These are phyloP conservation scores for Luperina testacea DNA, from an alignment of 2,888 invertebrate species.

Conservation along the genomic window DNA sequence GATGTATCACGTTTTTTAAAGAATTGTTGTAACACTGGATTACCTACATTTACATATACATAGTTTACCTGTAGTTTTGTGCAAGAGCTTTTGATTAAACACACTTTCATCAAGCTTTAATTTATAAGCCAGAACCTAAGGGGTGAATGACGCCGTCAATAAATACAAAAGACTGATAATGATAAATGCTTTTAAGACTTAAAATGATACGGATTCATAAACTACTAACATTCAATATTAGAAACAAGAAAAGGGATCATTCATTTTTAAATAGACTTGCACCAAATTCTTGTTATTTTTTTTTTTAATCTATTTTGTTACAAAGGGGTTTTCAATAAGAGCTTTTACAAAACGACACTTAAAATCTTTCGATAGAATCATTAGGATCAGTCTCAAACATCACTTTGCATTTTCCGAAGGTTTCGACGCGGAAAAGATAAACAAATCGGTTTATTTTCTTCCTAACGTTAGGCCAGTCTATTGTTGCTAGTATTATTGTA, in stretches of 20 bases:
- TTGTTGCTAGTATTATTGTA: conserved; percentile 15
- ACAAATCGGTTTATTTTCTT: conserved; percentile 34
- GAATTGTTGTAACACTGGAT: neutral
- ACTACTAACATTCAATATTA: neutral
- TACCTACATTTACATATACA: neutral
- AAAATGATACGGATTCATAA: neutral
- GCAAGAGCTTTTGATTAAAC: neutral
- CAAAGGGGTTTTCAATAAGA: neutral
- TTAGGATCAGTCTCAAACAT: conserved; percentile 4
- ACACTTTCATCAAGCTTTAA: neutral
- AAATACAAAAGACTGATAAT: neutral
- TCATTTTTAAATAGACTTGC: neutral
- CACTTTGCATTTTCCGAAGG: neutral
- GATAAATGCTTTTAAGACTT: neutral
- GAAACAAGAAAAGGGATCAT: neutral
- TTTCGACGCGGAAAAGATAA: conserved; percentile 11
- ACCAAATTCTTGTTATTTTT: neutral
- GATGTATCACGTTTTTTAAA: neutral
- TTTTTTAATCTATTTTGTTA: neutral
- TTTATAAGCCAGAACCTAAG: neutral
- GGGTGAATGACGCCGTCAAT: too few relatives aligned
- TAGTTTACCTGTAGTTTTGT: neutral
- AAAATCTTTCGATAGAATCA: conserved; percentile 15
- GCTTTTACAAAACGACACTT: neutral
- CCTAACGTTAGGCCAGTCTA: conserved; percentile 1